These are phyloP conservation scores for Okapia johnstoni DNA, from an alignment of 2,113 vertebrate genomes.

Conservation along the genomic window DNA sequence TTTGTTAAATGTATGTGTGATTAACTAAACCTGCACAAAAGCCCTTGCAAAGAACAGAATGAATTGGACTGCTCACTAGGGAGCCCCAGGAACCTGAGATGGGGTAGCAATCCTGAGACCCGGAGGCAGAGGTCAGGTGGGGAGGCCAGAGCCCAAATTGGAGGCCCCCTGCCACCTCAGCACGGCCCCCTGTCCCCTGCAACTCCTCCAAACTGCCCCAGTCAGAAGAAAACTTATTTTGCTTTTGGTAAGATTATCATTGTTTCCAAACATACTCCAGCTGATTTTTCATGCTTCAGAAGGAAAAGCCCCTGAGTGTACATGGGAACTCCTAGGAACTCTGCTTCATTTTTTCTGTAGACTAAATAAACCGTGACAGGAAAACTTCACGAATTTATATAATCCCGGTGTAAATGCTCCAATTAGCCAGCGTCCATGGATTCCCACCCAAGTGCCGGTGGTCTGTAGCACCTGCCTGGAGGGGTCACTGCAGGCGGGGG, in stretches of 20 bases:
- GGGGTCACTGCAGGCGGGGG: neutral
- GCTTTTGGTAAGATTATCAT: neutral
- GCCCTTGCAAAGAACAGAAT: neutral
- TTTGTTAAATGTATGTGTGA: neutral
- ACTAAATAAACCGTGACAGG: neutral
- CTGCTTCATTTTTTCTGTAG: neutral
- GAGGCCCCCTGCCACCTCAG: neutral
- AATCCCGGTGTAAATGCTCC: neutral
- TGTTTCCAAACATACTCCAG: neutral
- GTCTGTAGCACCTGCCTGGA: neutral
- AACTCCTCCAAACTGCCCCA: neutral
- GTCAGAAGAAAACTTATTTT: neutral
- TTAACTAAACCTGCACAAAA: no score
- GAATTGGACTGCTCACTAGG: fast-evolving
- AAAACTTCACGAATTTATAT: neutral
- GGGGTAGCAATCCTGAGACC: fast-evolving
- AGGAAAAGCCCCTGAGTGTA: neutral
- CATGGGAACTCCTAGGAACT: neutral
- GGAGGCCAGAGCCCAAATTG: neutral
- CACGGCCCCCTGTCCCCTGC: neutral
- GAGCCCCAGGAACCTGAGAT: neutral
- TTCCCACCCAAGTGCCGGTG: fast-evolving
- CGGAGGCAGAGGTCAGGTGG: neutral
- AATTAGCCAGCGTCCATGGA: no score
- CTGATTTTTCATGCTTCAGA: fast-evolving